Conservation (phyloP, 2,888 invertebrate species). For the Patella depressa region DNA sequence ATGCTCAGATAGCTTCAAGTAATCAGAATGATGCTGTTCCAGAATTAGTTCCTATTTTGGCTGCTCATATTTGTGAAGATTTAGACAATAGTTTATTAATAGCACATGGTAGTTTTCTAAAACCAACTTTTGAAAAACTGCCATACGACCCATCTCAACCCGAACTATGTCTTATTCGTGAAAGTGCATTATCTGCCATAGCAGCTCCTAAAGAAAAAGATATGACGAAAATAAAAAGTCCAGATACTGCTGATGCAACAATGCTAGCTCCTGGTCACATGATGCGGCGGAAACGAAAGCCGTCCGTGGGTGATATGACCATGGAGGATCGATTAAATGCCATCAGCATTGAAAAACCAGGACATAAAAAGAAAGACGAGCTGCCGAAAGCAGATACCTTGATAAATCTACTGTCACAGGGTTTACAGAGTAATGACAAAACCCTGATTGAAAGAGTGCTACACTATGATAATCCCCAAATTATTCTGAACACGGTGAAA, state of each 20-base stretch:
- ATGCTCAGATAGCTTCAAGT: slow-evolving; percentile 57
- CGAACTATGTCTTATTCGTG: slow-evolving; percentile 51
- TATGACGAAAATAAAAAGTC: slow-evolving; percentile 25
- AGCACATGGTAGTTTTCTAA: slow-evolving; percentile 76
- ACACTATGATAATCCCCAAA: slow-evolving; percentile 75
- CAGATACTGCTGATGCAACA: slow-evolving; percentile 37
- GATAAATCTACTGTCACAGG: slow-evolving; percentile 84
- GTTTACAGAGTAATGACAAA: slow-evolving; percentile 87
- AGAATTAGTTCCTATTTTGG: slow-evolving; percentile 56
- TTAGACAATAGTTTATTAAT: slow-evolving; percentile 73
- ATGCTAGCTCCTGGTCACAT: slow-evolving; percentile 60
- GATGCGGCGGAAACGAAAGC: slow-evolving; percentile 48
- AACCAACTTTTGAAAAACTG: slow-evolving; percentile 77
- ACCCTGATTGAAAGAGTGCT: slow-evolving; percentile 76
- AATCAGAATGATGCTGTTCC: slow-evolving; percentile 44
- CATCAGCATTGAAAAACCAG: slow-evolving; percentile 78
- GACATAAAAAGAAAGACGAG: slow-evolving; percentile 64
- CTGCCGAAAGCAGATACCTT: slow-evolving; percentile 77
- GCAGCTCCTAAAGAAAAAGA: slow-evolving; percentile 23
- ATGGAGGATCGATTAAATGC: slow-evolving; percentile 88
- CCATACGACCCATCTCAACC: slow-evolving; percentile 45
- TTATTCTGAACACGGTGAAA: slow-evolving; percentile 82
- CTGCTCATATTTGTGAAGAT: slow-evolving; percentile 49
- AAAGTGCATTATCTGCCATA: slow-evolving; percentile 40
- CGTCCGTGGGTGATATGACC: slow-evolving; percentile 75